Conservation (phyloP, 2,113 vertebrate genomes). For the Phalacrocorax aristotelis region DNA sequence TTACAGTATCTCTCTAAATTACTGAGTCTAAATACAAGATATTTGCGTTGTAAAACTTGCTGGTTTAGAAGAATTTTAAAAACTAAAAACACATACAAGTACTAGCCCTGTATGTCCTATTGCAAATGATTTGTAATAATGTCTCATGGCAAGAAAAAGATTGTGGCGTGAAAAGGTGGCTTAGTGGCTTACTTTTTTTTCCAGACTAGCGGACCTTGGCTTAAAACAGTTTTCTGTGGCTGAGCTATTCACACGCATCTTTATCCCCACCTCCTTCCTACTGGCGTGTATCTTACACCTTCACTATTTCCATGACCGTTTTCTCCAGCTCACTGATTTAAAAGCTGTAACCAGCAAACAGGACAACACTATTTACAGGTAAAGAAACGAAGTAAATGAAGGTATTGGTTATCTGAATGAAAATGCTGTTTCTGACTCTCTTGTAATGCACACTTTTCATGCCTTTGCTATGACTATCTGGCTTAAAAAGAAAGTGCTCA, state of each 20-base stretch:
- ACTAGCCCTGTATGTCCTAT: background rate
- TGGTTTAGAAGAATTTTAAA: background rate
- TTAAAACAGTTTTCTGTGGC: conserved; percentile 80
- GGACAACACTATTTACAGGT: conserved; percentile 95
- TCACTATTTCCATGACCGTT: conserved; percentile 95
- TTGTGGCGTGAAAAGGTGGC: background rate
- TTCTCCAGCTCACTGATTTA: conserved; percentile 94
- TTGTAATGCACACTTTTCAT: background rate
- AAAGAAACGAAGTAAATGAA: conserved; percentile 13
- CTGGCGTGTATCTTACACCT: conserved; percentile 94
- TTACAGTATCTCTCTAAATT: background rate
- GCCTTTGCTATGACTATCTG: background rate
- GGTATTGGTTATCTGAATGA: background rate
- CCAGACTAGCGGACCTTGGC: conserved; percentile 87
- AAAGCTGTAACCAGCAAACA: conserved; percentile 93
- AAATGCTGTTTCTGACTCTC: background rate
- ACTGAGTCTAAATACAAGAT: background rate
- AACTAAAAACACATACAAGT: background rate
- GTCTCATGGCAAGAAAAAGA: background rate
- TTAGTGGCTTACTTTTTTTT: background rate
- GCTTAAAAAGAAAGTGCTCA: background rate
- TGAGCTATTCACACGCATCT: conserved; percentile 89
- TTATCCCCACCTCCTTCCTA: conserved; percentile 94
- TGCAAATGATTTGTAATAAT: background rate
- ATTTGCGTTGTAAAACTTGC: background rate